A percentile compares a stretch with the other conserved stretches of the same genome.
Evolutionary conservation across 30 jellyfish, hydroid and myxozoan genomes (phyloP).

Genomic region (Aurelia sp.): DNA sequence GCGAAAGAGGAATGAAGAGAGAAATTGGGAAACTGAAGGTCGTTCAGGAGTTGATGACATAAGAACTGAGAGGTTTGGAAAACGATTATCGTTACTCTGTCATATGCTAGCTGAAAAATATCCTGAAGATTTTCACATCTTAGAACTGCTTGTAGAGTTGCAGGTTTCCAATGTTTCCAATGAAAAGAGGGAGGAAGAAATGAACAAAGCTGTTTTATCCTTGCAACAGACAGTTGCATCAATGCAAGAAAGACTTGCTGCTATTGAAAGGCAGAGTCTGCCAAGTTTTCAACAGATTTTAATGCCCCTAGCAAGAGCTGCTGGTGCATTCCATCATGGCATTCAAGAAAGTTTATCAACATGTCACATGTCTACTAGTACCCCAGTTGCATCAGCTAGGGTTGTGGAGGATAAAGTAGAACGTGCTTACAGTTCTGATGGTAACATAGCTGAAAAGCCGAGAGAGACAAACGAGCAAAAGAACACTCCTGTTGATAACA

Average conservation of each 20-base stretch:
- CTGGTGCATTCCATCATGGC: constrained; percentile 37
- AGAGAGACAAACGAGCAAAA: no score
- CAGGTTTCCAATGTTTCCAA: constrained; percentile 83
- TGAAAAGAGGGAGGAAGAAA: constrained; percentile 78
- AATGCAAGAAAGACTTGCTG: constrained; percentile 48
- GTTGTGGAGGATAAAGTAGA: background rate
- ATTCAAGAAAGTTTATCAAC: constrained; percentile 27
- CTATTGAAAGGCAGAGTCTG: constrained; percentile 34
- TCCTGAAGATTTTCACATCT: constrained; percentile 89
- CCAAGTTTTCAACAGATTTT: constrained; percentile 48
- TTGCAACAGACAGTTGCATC: constrained; percentile 39
- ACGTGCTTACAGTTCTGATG: no score
- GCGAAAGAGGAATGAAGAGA: constrained; percentile 3
- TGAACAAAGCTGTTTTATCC: constrained; percentile 37
- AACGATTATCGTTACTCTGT: constrained; percentile 66
- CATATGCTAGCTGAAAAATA: constrained; percentile 78
- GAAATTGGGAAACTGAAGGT: background rate
- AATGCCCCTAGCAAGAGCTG: constrained; percentile 48
- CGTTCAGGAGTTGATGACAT: background rate
- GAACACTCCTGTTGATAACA: no score
- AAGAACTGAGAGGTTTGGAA: constrained; percentile 58
- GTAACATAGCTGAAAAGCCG: no score
- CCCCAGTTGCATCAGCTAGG: background rate
- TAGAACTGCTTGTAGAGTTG: constrained; percentile 81
- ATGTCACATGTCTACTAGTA: background rate